A percentile compares a stretch with the other conserved stretches of the same genome.
Evolutionary conservation across 1,140 invertebrate species (phyloP).

Genomic region (Drosophila athabasca): DNA sequence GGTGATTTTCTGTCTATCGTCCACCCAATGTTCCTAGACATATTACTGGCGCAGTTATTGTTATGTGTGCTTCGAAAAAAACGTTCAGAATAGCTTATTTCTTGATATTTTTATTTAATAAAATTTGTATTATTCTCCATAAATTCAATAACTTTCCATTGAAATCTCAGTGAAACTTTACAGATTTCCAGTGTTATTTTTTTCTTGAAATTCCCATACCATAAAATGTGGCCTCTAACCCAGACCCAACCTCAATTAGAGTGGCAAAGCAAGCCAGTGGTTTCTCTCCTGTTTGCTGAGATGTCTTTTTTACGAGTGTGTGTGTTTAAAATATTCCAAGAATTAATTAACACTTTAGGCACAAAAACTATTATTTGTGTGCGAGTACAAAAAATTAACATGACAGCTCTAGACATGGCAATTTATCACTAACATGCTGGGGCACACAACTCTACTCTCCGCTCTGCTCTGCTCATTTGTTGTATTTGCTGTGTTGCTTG

Average conservation of each 20-base stretch:
- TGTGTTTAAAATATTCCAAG: slow-evolving; percentile 71
- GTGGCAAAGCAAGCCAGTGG: slow-evolving; percentile 20
- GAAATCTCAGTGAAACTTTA: no score
- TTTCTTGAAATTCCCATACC: not conserved
- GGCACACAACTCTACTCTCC: slow-evolving; percentile 20
- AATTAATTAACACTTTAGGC: slow-evolving; percentile 79
- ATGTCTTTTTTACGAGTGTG: slow-evolving; percentile 24
- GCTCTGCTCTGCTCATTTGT: slow-evolving; percentile 6
- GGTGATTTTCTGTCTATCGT: no score
- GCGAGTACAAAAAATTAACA: slow-evolving; percentile 76
- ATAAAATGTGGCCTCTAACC: slow-evolving; percentile 25
- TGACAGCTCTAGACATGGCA: slow-evolving; percentile 80
- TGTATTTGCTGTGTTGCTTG: slow-evolving; percentile 10
- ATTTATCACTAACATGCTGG: slow-evolving; percentile 77
- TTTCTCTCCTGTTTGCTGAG: not conserved
- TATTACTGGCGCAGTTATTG: no score
- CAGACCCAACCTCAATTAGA: slow-evolving; percentile 31
- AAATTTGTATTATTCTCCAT: no score
- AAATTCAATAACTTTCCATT: no score
- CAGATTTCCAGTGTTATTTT: no score
- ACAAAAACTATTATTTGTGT: slow-evolving; percentile 77
- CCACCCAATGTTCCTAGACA: no score
- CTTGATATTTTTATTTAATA: no score
- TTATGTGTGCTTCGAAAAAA: no score
- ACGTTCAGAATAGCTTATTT: no score